Conservation (phyloP, 1,140 invertebrate species). For the Ips nitidus region DNA sequence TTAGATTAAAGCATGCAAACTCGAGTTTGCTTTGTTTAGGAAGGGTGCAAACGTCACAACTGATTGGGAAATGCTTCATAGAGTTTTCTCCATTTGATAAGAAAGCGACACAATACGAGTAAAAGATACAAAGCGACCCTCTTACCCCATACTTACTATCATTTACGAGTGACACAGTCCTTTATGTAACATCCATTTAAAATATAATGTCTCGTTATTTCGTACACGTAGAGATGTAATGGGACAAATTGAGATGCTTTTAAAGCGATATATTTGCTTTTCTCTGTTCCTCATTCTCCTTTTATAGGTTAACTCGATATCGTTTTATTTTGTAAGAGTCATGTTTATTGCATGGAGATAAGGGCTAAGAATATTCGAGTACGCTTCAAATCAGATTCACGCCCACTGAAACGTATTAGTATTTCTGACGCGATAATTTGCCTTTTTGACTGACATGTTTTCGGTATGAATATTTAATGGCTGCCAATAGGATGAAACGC, state of each 20-base stretch:
- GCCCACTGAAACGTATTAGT: too few relatives aligned
- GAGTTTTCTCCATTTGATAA: not conserved
- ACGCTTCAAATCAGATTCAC: too few relatives aligned
- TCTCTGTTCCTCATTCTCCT: not conserved
- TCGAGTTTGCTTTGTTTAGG: not conserved
- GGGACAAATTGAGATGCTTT: slow-evolving; percentile 23
- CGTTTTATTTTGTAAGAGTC: not conserved
- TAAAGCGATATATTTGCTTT: slow-evolving; percentile 20
- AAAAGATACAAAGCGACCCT: not conserved
- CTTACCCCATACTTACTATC: not conserved
- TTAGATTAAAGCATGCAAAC: slow-evolving; percentile 33
- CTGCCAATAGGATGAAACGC: too few relatives aligned
- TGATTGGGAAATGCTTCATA: not conserved
- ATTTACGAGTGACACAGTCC: slow-evolving; percentile 1
- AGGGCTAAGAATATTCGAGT: too few relatives aligned
- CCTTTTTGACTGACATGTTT: too few relatives aligned
- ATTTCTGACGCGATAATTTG: too few relatives aligned
- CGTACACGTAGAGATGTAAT: slow-evolving; percentile 18
- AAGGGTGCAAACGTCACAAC: not conserved
- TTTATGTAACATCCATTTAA: slow-evolving; percentile 12
- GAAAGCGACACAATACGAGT: not conserved
- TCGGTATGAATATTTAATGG: too few relatives aligned
- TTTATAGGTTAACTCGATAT: slow-evolving; percentile 11
- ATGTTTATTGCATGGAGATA: too few relatives aligned
- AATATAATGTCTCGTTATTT: slow-evolving; percentile 20